phyloP scores from a whole-genome alignment of 2,113 vertebrate species.

The Tragelaphus imberbis region DNA sequence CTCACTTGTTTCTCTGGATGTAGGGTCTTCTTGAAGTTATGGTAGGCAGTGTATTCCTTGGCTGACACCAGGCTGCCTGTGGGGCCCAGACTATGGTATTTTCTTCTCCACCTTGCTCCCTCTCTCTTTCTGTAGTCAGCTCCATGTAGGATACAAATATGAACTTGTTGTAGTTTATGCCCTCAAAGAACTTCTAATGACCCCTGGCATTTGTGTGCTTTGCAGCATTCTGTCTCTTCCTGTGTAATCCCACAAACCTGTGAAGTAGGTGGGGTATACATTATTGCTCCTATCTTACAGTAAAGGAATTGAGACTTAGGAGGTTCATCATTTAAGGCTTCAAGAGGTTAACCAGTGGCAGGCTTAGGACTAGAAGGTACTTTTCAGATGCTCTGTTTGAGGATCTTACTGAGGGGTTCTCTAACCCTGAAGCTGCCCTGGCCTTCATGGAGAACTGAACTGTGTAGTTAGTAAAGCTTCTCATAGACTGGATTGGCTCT shows the following conservation, averaged over 20 bases:
- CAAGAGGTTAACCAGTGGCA: background rate
- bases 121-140: background rate
- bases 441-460: background rate
- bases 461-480: background rate
- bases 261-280: background rate
- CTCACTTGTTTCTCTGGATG: background rate
- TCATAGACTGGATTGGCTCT: background rate
- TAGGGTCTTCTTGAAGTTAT: background rate
- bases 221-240: background rate
- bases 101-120: background rate
- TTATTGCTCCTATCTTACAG: background rate
- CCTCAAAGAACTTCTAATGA: background rate
- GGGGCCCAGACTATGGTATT: background rate
- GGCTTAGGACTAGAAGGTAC: background rate
- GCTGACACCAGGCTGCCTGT: background rate
- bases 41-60: background rate
- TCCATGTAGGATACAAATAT: background rate
- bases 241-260: background rate
- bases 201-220: background rate
- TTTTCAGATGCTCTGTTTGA: background rate
- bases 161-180: background rate
- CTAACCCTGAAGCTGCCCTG: background rate
- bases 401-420: background rate
- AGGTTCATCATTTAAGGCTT: background rate
- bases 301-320: background rate